phyloP scores from a whole-genome alignment of 2,113 vertebrate species.

The Istiophorus platypterus region DNA sequence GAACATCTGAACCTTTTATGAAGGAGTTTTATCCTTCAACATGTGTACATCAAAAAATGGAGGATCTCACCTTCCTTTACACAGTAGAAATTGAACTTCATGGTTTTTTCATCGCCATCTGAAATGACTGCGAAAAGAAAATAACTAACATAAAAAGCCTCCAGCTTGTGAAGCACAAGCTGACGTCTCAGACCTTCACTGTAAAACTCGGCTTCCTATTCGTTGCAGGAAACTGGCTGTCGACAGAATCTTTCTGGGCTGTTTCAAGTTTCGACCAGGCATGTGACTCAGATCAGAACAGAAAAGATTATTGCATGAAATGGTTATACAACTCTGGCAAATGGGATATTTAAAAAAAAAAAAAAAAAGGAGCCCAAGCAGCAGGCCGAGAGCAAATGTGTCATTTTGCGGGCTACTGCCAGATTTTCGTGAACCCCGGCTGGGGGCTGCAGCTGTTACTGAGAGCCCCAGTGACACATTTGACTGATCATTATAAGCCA shows the following conservation, averaged over 20 bases:
- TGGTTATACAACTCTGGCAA: slow-evolving; percentile 49
- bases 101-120: background rate
- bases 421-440: slow-evolving; percentile 34
- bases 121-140: slow-evolving; percentile 7
- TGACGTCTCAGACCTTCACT: slow-evolving; percentile 28
- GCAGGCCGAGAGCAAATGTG: slow-evolving; percentile 7
- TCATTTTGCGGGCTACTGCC: slow-evolving; percentile 36
- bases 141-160: slow-evolving; percentile 29
- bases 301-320: slow-evolving; percentile 58
- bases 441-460: slow-evolving; percentile 37
- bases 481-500: slow-evolving; percentile 59
- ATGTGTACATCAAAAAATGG: background rate
- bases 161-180: background rate
- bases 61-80: background rate
- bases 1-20: background rate
- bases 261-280: slow-evolving; percentile 35
- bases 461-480: slow-evolving; percentile 47
- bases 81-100: background rate
- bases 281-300: slow-evolving; percentile 55
- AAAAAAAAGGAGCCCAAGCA: slow-evolving; percentile 18
- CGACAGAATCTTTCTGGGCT: slow-evolving; percentile 24
- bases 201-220: background rate
- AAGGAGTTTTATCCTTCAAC: slow-evolving; percentile 3
- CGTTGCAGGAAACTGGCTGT: slow-evolving; percentile 23
- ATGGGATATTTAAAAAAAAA: slow-evolving; percentile 26